Base-by-base conservation (phyloP, 2,113 vertebrate species). In the Hippoglossus stenolepis region DNA sequence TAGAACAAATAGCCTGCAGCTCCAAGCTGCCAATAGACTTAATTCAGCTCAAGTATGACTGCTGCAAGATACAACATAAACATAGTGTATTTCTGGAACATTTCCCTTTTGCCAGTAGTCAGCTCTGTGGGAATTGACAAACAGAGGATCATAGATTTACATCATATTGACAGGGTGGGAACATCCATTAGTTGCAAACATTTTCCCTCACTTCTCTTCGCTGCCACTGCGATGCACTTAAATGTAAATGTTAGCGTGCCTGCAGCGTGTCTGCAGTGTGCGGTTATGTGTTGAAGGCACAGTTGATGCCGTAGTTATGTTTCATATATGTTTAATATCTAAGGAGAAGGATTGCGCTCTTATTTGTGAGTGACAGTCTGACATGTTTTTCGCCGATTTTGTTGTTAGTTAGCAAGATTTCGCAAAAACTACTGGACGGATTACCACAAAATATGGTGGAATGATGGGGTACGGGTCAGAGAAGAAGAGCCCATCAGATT, bases 1-100 rank as follows among this genome's bases (percentile, higher is more conserved):
- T 35, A 80, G 79, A 59, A 65, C 86, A 87, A 92, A 91, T 67
- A 83, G 72, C 85, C 83, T 70, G 5, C 1, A 67, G 91, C 70
- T 65, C 65, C 40, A 40, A 74, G 73, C 82, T 86, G 87, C 89
- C 86, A 77, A 85, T 83, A 77, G 56, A 51, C 31, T 67, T 28
- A 49, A 77, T 82, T 75, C 73, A 77, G 64, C 47, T 59, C 24
- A 47, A 75, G 23, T 60, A 40, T 54, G 63, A 23, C 54, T 24
- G 65, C 59, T 31, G 68, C 58, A 73, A 54, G 79, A 75, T 72
- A 65, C 53, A 80, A 65, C 69, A 73, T 69, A 84, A 87, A 76
- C 76, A 73, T 17, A 7, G 15, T 45, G 68, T 7, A 68, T 66
- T 71, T 74, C 45, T 70, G 49, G 60, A 62, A 69, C 69, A 21